Base-by-base conservation (phyloP, 2,113 vertebrate genomes). In the Agelaius phoeniceus region DNA sequence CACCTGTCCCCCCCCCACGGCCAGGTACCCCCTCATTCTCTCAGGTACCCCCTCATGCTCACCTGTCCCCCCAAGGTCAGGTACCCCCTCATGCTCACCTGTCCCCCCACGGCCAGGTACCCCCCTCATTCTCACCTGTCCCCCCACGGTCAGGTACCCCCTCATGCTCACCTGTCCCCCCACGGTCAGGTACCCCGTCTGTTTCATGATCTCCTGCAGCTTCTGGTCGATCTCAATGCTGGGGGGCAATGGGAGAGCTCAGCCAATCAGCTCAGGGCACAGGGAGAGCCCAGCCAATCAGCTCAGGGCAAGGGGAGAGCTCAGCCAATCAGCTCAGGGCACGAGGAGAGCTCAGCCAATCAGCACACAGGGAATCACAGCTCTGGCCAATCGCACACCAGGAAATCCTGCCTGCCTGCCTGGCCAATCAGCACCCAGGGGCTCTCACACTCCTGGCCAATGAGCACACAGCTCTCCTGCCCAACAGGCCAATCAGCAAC, bases 391-490 rank as follows among this genome's bases (percentile, higher is more conserved):
- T 62, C 8, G 1, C 35, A 39, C 8, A 7, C 18, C 26, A 39
- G 6, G 24, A 39, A 33, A 27, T 27, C 28, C 13, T 1, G 1
- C 51, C 52, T 1, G 1, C 51, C 52, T 26, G 67, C 13, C 24
- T 10, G 8, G 24, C 44, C 49, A 71, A 71, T 72, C 37, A 54
- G 27, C 68, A 71, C 19, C 10, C 6, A 10, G 55, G 20, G 30
- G 52, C 15, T 24, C 57, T 35, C 3, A 6, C 10, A 23, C 63
- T 33, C 10, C 43, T n/a, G 65, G 43, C 31, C 65, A 67, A 67
- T 46, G 43, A 46, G 21, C 22, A 17, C 43, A 26, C 15, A 67
- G 22, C 15, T 46, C 31, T 67, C 43, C 31, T 3, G 43, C 23
- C 31, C 6, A 24, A 11, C 15, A 3, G 1, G 15, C 65, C 65